These are phyloP conservation scores for Drosophila subquinaria DNA, from an alignment of 2,888 invertebrate genomes.

Conservation along the genomic window DNA sequence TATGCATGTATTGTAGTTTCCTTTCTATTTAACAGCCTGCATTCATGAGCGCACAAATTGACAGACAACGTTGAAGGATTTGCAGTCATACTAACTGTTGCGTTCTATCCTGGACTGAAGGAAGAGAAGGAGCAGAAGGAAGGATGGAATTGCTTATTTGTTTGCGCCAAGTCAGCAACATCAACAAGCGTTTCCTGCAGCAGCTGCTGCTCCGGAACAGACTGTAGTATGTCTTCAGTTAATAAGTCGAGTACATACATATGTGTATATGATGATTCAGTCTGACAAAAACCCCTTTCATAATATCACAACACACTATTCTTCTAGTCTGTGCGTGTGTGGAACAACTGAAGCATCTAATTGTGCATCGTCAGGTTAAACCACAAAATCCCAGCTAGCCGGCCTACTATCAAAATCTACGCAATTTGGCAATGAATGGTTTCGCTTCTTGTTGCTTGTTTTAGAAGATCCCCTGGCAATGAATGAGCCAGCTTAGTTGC, in stretches of 20 bases:
- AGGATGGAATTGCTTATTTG: constrained; percentile 31
- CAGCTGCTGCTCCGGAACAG: constrained; percentile 10
- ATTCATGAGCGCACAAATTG: constrained; percentile 75
- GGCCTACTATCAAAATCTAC: constrained; percentile 33
- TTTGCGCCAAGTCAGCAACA: constrained; percentile 54
- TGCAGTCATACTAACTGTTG: constrained; percentile 64
- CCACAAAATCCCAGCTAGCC: constrained; percentile 18
- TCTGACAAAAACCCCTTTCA: constrained; percentile 18
- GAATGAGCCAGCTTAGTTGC: constrained; percentile 77
- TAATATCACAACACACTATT: constrained; percentile 7
- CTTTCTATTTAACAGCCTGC: constrained; percentile 67
- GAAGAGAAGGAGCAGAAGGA: neutral
- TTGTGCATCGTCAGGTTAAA: constrained; percentile 66
- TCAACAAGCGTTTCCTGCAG: constrained; percentile 34
- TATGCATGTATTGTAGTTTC: constrained; percentile 77
- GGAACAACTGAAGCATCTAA: constrained; percentile 74
- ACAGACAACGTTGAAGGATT: constrained; percentile 65
- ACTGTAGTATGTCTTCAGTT: constrained; percentile 26
- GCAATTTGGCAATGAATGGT: constrained; percentile 56
- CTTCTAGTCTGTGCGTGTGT: constrained; percentile 1
- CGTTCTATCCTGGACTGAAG: constrained; percentile 2
- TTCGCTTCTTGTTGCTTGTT: constrained; percentile 75
- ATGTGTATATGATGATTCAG: constrained; percentile 9
- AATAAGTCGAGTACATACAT: constrained; percentile 13
- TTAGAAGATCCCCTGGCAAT: constrained; percentile 78